Evolutionary conservation across 2,888 invertebrate genomes (phyloP).

Genomic region (Euspilapteryx auroguttella): DNA sequence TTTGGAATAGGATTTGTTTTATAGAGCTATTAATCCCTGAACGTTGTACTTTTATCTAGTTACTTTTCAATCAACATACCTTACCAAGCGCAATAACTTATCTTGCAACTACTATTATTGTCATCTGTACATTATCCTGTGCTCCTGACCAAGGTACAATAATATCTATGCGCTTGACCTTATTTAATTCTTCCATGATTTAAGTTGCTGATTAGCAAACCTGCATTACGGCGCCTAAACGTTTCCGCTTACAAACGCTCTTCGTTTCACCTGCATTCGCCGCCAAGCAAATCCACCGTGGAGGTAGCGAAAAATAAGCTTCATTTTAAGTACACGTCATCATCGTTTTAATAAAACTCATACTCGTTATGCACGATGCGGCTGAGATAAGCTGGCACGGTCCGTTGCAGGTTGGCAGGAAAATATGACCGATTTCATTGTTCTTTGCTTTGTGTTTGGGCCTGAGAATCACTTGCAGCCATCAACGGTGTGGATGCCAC

Average conservation of each 20-base stretch:
- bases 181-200: too few relatives aligned
- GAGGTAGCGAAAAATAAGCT: constrained; percentile 40
- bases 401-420: constrained; percentile 48
- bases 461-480: constrained; percentile 56
- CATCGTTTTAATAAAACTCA: constrained; percentile 40
- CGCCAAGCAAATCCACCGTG: constrained; percentile 19
- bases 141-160: too few relatives aligned
- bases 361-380: constrained; percentile 44
- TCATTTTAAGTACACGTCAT: constrained; percentile 40
- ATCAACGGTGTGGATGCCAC: constrained; percentile 52
- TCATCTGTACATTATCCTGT: too few relatives aligned
- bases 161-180: too few relatives aligned
- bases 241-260: constrained; percentile 10
- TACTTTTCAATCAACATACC: too few relatives aligned
- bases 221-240: too few relatives aligned
- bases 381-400: constrained; percentile 42
- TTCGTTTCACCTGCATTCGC: constrained; percentile 3
- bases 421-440: constrained; percentile 61
- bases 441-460: constrained; percentile 41
- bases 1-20: too few relatives aligned
- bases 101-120: too few relatives aligned
- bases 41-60: too few relatives aligned
- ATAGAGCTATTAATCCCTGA: too few relatives aligned
- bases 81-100: too few relatives aligned
- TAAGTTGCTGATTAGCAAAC: too few relatives aligned